Conservation (phyloP, 2,113 vertebrate species). For the Astur gentilis region DNA sequence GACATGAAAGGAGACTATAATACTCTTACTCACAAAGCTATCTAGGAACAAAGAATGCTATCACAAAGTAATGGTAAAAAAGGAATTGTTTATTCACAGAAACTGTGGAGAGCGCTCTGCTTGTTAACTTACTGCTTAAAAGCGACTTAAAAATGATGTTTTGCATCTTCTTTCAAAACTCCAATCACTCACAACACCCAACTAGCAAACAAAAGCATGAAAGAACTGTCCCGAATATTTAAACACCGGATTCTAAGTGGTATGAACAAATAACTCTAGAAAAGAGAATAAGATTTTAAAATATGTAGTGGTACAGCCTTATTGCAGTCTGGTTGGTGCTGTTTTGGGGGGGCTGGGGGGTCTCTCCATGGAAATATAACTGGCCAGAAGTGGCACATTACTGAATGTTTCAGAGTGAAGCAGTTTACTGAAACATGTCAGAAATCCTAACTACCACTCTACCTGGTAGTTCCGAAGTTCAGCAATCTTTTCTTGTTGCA, state of each 20-base stretch:
- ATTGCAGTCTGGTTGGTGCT: neutral
- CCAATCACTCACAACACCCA: neutral
- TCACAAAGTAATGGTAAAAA: neutral
- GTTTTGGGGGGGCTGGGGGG: neutral
- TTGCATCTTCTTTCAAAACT: neutral
- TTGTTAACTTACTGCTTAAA: neutral
- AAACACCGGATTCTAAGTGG: neutral
- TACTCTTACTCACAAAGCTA: neutral
- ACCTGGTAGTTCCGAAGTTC: conserved; percentile 98
- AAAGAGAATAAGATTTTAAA: neutral
- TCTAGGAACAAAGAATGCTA: neutral
- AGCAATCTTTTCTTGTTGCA: conserved; percentile 96
- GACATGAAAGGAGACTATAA: neutral
- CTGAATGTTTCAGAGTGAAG: neutral
- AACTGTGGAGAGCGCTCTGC: neutral
- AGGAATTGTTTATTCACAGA: neutral
- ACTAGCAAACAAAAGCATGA: neutral
- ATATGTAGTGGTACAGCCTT: neutral
- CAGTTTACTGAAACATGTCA: neutral
- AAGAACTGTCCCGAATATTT: neutral
- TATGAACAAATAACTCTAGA: neutral
- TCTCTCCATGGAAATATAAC: neutral
- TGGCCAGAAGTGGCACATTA: neutral
- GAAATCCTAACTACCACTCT: neutral
- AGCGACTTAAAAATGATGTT: neutral